These are phyloP conservation scores for Prenolepis imparis DNA, from an alignment of 2,888 invertebrate species.

Conservation along the genomic window DNA sequence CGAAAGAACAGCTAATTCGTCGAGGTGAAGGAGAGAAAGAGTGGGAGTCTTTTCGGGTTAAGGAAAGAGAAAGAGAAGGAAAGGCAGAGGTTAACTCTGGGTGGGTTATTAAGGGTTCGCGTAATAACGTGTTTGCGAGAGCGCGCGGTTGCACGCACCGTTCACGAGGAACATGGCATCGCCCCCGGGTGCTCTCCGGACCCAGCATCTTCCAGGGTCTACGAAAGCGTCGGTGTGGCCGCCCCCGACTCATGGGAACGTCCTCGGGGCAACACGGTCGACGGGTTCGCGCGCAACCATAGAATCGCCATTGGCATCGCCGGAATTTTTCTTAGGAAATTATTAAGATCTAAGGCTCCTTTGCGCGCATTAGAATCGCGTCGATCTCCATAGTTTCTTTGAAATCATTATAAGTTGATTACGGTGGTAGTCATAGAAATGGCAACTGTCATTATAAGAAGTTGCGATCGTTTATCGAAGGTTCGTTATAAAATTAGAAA, in stretches of 20 bases:
- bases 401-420: constrained; percentile 35
- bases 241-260: constrained; percentile 84
- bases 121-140: constrained; percentile 76
- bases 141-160: constrained; percentile 76
- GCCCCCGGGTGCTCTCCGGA: constrained; percentile 70
- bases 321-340: constrained; percentile 53
- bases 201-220: constrained; percentile 69
- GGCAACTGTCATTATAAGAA: background rate
- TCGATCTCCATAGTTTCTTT: constrained; percentile 8
- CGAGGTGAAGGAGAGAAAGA: constrained; percentile 23
- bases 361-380: constrained; percentile 44
- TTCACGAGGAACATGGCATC: constrained; percentile 62
- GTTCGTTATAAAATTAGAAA: background rate
- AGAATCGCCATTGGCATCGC: constrained; percentile 32
- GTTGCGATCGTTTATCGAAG: background rate
- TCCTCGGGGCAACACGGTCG: constrained; percentile 76
- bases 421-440: background rate
- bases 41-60: constrained; percentile 15
- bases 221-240: constrained; percentile 71
- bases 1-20: constrained; percentile 33
- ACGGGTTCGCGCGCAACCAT: constrained; percentile 35
- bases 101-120: constrained; percentile 71
- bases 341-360: constrained; percentile 44
- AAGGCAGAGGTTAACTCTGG: constrained; percentile 53
- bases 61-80: constrained; percentile 20